These are phyloP conservation scores for Scarus forsteni DNA, from an alignment of 2,797 vertebrate genomes.

Conservation along the genomic window DNA sequence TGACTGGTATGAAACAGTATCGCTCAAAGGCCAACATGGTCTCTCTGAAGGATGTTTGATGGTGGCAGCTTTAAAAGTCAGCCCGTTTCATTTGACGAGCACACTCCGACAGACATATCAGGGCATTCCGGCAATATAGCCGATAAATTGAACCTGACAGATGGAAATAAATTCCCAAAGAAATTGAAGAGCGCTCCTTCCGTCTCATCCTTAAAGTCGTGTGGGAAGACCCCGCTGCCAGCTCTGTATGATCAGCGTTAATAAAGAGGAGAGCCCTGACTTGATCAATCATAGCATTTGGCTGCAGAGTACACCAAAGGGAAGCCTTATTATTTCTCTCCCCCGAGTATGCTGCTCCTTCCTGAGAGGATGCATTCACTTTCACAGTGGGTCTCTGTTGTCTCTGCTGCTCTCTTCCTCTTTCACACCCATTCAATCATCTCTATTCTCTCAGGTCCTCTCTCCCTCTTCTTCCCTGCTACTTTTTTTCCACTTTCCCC, in stretches of 20 bases:
- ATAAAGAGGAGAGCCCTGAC: conserved; percentile 70
- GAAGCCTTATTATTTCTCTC: conserved; percentile 72
- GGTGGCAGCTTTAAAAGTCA: conserved; percentile 50
- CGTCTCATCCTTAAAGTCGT: conserved; percentile 51
- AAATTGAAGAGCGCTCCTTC: conserved; percentile 57
- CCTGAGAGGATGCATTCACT: conserved; percentile 69
- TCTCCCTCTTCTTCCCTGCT: conserved; percentile 2
- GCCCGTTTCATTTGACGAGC: conserved; percentile 43
- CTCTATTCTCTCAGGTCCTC: conserved; percentile 46
- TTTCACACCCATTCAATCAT: conserved; percentile 71
- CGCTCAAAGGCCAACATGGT: conserved; percentile 55
- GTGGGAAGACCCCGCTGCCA: conserved; percentile 48
- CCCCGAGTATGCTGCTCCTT: conserved; percentile 45
- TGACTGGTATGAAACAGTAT: conserved; percentile 28
- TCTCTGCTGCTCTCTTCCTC: conserved; percentile 60
- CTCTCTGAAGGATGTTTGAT: conserved; percentile 58
- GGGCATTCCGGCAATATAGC: conserved; percentile 1
- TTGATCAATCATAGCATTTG: conserved; percentile 77
- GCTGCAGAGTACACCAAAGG: conserved; percentile 38
- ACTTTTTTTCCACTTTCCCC: conserved; percentile 38
- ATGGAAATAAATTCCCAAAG: conserved; percentile 60
- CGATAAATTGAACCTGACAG: conserved; percentile 50
- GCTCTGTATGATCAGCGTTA: conserved; percentile 57
- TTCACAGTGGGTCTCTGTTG: conserved; percentile 59
- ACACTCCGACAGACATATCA: conserved; percentile 54